Conservation (phyloP, 2,888 invertebrate species). For the Junonia oenone region DNA sequence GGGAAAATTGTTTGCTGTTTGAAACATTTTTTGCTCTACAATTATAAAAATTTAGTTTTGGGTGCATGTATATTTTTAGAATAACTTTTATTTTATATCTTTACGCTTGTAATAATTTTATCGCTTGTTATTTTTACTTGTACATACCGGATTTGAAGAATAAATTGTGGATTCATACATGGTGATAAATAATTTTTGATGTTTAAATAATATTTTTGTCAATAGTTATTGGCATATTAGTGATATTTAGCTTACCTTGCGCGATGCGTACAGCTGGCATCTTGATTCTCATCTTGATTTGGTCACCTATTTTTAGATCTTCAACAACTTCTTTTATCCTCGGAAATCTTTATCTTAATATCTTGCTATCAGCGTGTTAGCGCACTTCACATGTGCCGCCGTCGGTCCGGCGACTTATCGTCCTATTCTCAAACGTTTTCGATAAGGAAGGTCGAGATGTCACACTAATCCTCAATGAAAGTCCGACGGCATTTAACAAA, state of each 20-base stretch:
- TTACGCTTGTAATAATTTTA: neutral
- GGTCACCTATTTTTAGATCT: conserved; percentile 78
- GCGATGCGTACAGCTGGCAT: conserved; percentile 98
- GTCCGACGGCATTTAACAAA: conserved; percentile 60
- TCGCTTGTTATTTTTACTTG: neutral
- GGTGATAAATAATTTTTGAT: too few species aligned
- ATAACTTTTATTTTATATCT: too few species aligned
- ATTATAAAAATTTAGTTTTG: neutral
- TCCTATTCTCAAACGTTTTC: conserved; percentile 56
- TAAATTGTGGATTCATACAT: too few species aligned
- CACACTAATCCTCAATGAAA: conserved; percentile 51
- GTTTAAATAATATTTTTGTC: too few species aligned
- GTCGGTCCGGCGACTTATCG: conserved; percentile 72
- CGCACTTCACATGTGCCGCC: conserved; percentile 74
- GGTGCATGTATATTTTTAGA: too few species aligned
- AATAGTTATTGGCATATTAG: neutral
- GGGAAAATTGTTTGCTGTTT: neutral
- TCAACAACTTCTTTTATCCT: conserved; percentile 65
- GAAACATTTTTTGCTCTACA: neutral
- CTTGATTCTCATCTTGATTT: conserved; percentile 96
- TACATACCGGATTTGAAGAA: too few species aligned
- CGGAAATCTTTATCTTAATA: conserved; percentile 63
- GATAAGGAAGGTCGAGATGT: conserved; percentile 60
- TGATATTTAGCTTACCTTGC: conserved; percentile 86
- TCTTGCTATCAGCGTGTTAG: conserved; percentile 59